Evolutionary conservation across 2,888 invertebrate genomes (phyloP).

Genomic region (Metopia argyrocephala): DNA sequence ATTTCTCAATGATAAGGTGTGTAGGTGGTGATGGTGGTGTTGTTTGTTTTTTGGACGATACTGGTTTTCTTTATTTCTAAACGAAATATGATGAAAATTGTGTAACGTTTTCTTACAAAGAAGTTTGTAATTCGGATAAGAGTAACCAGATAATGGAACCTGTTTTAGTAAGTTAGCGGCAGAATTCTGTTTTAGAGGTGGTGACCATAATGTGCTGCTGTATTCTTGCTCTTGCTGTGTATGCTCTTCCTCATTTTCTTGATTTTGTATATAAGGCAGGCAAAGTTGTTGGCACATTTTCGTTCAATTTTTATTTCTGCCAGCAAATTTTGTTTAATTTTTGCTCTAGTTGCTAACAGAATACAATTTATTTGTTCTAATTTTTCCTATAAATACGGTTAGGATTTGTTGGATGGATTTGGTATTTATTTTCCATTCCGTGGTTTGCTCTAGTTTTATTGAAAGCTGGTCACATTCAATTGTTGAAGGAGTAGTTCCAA

Average conservation of each 20-base stretch:
- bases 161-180: too few species aligned
- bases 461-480: too few species aligned
- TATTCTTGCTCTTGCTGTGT: background rate
- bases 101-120: background rate
- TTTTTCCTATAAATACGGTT: background rate
- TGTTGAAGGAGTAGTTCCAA: background rate
- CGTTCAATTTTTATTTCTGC: background rate
- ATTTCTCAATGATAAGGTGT: constrained; percentile 10
- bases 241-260: constrained; percentile 1
- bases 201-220: background rate
- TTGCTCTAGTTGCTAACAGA: background rate
- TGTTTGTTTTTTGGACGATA: background rate
- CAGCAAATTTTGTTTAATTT: background rate
- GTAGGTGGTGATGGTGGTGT: background rate
- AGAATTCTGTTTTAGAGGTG: background rate
- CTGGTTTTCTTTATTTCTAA: background rate
- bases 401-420: too few species aligned
- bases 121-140: background rate
- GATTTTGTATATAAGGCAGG: constrained; percentile 24
- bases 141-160: constrained; percentile 1
- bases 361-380: too few species aligned
- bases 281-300: constrained; percentile 53
- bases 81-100: background rate
- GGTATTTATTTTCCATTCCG: constrained; percentile 2
- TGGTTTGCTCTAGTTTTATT: too few species aligned